Conservation (phyloP, 2,113 vertebrate genomes). For the Tragelaphus imberbis region DNA sequence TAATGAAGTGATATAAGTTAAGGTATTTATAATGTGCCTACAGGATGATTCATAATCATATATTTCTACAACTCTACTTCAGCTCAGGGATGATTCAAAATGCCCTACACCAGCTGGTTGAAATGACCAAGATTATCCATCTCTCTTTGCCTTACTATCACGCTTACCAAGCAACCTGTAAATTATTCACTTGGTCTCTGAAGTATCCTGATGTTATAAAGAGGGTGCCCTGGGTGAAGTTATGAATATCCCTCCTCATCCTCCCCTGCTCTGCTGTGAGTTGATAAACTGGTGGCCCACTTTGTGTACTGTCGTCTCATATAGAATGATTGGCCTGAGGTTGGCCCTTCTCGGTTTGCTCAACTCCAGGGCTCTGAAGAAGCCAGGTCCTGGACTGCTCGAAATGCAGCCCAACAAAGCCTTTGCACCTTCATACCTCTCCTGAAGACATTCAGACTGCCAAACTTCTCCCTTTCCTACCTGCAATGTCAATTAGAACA, state of each 20-base stretch:
- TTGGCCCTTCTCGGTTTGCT: background rate
- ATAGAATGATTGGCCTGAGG: background rate
- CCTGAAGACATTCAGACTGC: background rate
- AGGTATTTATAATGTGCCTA: background rate
- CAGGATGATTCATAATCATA: background rate
- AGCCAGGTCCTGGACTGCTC: background rate
- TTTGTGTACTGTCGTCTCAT: background rate
- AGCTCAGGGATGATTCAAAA: background rate
- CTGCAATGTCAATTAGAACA: background rate
- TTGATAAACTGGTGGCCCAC: background rate
- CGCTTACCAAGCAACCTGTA: background rate
- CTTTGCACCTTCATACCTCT: background rate
- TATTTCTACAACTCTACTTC: background rate
- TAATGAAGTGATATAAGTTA: background rate
- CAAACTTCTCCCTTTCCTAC: background rate
- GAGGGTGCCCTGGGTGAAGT: background rate
- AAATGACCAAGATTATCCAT: background rate
- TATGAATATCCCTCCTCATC: conserved; percentile 10
- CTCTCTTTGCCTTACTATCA: background rate
- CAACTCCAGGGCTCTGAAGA: background rate
- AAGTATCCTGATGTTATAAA: background rate
- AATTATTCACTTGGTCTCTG: background rate
- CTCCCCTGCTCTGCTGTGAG: background rate
- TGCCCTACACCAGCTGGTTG: background rate
- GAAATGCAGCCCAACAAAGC: background rate